Percentiles rank a stretch among this genome's conserved stretches.
Conservation (phyloP, 2,888 invertebrate species). For the Agrotis clavis region DNA sequence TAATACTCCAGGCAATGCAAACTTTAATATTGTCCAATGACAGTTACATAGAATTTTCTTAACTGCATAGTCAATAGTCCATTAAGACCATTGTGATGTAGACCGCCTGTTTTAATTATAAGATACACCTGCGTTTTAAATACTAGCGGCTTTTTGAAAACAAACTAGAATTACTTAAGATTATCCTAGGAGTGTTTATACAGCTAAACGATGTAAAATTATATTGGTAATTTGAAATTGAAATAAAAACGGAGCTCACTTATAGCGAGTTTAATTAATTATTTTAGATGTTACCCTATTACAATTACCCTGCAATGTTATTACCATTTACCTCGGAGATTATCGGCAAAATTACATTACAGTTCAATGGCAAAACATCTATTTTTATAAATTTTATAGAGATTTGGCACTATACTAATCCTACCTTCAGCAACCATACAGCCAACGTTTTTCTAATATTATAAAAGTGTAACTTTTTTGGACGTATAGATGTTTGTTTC, state of each 20-base stretch:
- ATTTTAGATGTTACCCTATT: not conserved
- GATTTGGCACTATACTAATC: too few species aligned
- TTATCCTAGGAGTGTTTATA: not conserved
- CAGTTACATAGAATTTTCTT: slow-evolving; percentile 5
- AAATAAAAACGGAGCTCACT: not conserved
- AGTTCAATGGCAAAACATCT: too few species aligned
- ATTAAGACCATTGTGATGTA: slow-evolving; percentile 5
- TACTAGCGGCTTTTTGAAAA: not conserved
- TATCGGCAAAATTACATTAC: too few species aligned
- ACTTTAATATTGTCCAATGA: slow-evolving; percentile 2
- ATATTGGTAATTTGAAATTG: not conserved
- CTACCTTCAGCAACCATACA: too few species aligned
- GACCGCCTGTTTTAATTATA: slow-evolving; percentile 25
- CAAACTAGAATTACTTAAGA: not conserved
- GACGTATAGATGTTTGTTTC: too few species aligned
- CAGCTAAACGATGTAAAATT: not conserved
- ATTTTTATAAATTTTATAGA: too few species aligned
- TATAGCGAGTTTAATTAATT: not conserved
- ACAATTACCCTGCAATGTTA: too few species aligned
- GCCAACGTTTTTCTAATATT: too few species aligned
- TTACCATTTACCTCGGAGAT: too few species aligned
- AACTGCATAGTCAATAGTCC: slow-evolving; percentile 19
- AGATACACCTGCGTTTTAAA: slow-evolving; percentile 23
- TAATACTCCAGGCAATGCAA: slow-evolving; percentile 1
- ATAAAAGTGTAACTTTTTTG: too few species aligned